phyloP scores from a whole-genome alignment of 1,140 invertebrate genomes.

The Elysia chlorotica region DNA sequence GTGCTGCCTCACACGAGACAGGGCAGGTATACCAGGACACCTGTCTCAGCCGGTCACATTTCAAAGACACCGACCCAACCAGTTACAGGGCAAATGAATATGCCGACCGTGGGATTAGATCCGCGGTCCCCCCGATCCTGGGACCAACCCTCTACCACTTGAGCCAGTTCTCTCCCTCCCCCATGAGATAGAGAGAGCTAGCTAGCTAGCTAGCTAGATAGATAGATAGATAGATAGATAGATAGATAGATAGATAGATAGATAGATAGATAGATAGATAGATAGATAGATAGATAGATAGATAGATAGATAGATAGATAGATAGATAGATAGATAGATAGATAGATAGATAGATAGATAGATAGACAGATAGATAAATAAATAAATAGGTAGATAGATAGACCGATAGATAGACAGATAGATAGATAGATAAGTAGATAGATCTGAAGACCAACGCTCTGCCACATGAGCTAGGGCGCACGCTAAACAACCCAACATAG shows the following conservation, averaged over 20 bases:
- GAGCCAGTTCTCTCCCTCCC: too few species aligned
- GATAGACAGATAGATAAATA: background rate
- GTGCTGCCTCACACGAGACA: too few species aligned
- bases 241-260: slow-evolving; percentile 6
- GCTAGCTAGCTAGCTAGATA: background rate
- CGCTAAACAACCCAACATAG: too few species aligned
- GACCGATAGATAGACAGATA: background rate
- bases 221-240: slow-evolving; percentile 3
- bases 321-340: background rate
- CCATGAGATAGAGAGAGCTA: background rate
- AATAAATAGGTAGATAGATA: slow-evolving; percentile 3
- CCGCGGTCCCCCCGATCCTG: too few species aligned
- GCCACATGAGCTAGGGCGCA: too few species aligned
- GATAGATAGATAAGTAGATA: background rate
- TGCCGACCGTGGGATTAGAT: too few species aligned
- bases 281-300: background rate
- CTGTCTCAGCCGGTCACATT: too few species aligned
- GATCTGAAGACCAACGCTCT: too few species aligned
- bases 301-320: background rate
- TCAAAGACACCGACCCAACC: too few species aligned
- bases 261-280: background rate
- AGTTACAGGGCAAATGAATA: too few species aligned
- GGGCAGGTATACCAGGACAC: too few species aligned
- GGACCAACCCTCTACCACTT: too few species aligned
- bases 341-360: background rate